Conservation (phyloP, 1,140 invertebrate species). For the Ctenoplectra terminalis region DNA sequence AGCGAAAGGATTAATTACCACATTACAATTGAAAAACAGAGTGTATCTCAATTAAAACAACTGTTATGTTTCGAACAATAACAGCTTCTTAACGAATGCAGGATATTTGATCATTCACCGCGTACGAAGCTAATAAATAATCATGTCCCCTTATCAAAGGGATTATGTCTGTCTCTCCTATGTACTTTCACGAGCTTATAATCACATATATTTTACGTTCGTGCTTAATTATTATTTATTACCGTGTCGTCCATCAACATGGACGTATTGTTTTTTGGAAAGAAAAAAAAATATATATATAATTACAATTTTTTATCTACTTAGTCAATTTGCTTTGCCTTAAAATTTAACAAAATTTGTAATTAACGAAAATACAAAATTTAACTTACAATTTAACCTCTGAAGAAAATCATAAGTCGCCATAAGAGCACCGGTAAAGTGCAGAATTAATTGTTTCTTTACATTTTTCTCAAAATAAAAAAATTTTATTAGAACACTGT, state of each 20-base stretch:
- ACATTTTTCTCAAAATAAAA: too few species aligned
- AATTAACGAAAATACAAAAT: too few species aligned
- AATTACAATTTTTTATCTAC: too few species aligned
- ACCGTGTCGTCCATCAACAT: neutral
- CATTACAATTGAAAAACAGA: neutral
- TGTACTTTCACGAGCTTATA: constrained; percentile 35
- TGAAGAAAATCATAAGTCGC: too few species aligned
- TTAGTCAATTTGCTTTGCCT: too few species aligned
- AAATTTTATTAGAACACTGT: too few species aligned
- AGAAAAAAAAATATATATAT: too few species aligned
- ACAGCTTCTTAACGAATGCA: constrained; percentile 30
- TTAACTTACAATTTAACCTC: too few species aligned
- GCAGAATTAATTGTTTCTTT: too few species aligned
- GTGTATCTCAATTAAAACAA: constrained; percentile 11
- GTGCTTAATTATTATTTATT: constrained; percentile 41
- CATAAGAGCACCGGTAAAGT: too few species aligned
- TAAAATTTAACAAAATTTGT: neutral
- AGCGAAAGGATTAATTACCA: too few species aligned
- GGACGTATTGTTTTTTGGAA: too few species aligned
- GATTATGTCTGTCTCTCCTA: constrained; percentile 26
- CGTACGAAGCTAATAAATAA: constrained; percentile 44
- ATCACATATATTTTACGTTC: constrained; percentile 3
- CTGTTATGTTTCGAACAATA: constrained; percentile 6
- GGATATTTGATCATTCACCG: constrained; percentile 45
- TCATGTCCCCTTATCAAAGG: constrained; percentile 11